phyloP scores from a whole-genome alignment of 2,888 invertebrate genomes.

The Tetramorium bicarinatum region DNA sequence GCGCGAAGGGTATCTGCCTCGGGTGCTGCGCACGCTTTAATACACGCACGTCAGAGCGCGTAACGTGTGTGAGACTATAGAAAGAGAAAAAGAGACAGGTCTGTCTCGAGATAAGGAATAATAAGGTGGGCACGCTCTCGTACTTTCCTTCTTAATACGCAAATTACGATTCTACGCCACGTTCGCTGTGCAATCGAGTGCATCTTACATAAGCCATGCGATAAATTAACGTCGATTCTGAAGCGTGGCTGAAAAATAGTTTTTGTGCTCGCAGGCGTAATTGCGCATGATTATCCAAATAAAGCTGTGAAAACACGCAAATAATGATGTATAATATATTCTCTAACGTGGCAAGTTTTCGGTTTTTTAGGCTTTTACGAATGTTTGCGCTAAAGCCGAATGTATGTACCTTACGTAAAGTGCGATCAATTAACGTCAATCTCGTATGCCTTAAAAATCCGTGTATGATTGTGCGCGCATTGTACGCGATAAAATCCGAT shows the following conservation, averaged over 20 bases:
- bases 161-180: slow-evolving; percentile 47
- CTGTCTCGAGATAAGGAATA: slow-evolving; percentile 44
- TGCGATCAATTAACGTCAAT: slow-evolving; percentile 51
- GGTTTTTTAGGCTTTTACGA: slow-evolving; percentile 16
- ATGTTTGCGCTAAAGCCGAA: slow-evolving; percentile 5
- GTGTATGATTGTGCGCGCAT: slow-evolving; percentile 6
- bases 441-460: slow-evolving; percentile 24
- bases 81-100: slow-evolving; percentile 19
- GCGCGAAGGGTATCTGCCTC: slow-evolving; percentile 38
- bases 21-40: slow-evolving; percentile 23
- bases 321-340: slow-evolving; percentile 30
- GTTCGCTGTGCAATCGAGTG: slow-evolving; percentile 15
- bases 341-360: slow-evolving; percentile 24
- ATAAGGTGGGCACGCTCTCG: slow-evolving; percentile 34
- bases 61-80: slow-evolving; percentile 21
- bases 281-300: slow-evolving; percentile 33
- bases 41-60: slow-evolving; percentile 20
- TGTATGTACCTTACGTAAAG: slow-evolving; percentile 24
- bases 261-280: slow-evolving; percentile 2
- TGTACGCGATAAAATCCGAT: slow-evolving; percentile 19
- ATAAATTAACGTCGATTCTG: slow-evolving; percentile 54
- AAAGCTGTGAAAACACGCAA: slow-evolving; percentile 38
- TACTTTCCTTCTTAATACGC: slow-evolving; percentile 54
- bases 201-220: slow-evolving; percentile 31
- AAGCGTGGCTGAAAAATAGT: slow-evolving; percentile 26